Evolutionary conservation across 2,797 vertebrate genomes (phyloP).

Genomic region (Sebastes elongatus): DNA sequence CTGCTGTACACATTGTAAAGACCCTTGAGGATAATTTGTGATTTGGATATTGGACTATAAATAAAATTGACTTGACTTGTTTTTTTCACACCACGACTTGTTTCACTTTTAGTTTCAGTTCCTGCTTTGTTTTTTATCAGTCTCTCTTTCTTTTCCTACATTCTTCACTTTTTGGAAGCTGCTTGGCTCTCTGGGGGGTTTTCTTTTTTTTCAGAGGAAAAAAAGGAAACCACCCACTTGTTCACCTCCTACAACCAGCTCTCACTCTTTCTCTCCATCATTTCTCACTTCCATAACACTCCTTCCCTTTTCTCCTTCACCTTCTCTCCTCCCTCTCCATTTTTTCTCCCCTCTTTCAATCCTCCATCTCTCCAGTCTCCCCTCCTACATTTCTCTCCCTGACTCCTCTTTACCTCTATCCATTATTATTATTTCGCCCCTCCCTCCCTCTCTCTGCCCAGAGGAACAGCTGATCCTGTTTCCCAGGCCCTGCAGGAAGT

Average conservation of each 20-base stretch:
- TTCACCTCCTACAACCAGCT: background rate
- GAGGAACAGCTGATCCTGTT: constrained; percentile 52
- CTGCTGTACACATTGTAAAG: background rate
- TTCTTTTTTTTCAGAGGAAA: background rate
- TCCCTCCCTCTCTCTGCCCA: no score
- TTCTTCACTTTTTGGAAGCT: background rate
- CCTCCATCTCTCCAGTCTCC: background rate
- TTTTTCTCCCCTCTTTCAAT: background rate
- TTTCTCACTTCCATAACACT: background rate
- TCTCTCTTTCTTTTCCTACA: background rate
- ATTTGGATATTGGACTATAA: no score
- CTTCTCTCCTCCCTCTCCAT: background rate
- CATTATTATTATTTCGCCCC: background rate
- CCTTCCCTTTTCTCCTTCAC: background rate
- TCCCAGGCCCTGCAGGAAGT: constrained; percentile 68
- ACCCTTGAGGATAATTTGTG: no score
- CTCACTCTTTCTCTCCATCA: background rate
- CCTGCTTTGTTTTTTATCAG: background rate
- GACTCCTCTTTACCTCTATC: background rate
- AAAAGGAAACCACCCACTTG: constrained; percentile 36
- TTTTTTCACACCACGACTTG: background rate
- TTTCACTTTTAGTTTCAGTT: background rate
- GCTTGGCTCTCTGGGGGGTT: background rate
- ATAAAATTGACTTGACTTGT: background rate
- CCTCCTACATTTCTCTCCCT: background rate